phyloP scores from a whole-genome alignment of 2,888 invertebrate species.

The Rhopalosiphum nymphaeae region DNA sequence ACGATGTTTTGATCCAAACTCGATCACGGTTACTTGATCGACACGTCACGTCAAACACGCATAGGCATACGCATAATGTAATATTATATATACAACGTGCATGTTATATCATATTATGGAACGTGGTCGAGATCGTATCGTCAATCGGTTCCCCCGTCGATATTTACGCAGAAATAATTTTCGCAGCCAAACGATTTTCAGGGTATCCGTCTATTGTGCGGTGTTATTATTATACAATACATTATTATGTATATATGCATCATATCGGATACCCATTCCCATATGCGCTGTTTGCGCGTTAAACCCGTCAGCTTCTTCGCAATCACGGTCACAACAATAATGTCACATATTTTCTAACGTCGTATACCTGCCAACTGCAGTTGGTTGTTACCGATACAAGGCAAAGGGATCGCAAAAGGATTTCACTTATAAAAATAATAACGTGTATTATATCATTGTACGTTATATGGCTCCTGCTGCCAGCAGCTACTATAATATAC shows the following conservation, averaged over 20 bases:
- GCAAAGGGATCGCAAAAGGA: conserved; percentile 17
- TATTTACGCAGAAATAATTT: conserved; percentile 30
- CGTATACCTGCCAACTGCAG: not conserved
- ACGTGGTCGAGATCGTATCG: not conserved
- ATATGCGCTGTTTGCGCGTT: not conserved
- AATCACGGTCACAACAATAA: conserved; percentile 44
- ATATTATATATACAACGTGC: not conserved
- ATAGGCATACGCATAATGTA: not conserved
- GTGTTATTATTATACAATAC: not conserved
- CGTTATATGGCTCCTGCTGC: not conserved
- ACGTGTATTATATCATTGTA: not conserved
- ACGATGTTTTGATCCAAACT: conserved; percentile 50
- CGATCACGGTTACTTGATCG: conserved; percentile 14
- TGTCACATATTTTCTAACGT: not conserved
- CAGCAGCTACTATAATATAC: not conserved
- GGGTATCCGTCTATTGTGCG: conserved; percentile 28
- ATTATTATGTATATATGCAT: not conserved
- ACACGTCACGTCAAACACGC: conserved; percentile 30
- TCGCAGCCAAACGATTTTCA: conserved; percentile 12
- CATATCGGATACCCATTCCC: conserved; percentile 9
- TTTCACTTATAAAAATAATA: conserved; percentile 22
- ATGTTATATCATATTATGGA: no score
- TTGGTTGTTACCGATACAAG: not conserved
- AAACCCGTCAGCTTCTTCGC: conserved; percentile 34
- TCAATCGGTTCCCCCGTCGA: conserved; percentile 28